A percentile compares a stretch with the other conserved stretches of the same genome.
Conservation (phyloP, 2,797 vertebrate genomes). For the Scolopax bukidnonensis region DNA sequence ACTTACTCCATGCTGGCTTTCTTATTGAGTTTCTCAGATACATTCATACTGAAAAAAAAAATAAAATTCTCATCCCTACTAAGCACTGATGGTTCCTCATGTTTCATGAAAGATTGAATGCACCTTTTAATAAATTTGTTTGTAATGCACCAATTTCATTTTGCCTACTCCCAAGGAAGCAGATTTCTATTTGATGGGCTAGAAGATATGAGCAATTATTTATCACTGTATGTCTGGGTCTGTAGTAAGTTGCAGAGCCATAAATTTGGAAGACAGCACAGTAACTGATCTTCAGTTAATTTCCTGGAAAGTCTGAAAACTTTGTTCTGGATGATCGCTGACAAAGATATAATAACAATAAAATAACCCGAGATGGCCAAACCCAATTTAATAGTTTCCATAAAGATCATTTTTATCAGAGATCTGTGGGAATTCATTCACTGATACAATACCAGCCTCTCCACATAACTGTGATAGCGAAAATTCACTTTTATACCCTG, state of each 20-base stretch:
- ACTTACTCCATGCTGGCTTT: background rate
- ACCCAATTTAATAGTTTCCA: background rate
- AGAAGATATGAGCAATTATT: background rate
- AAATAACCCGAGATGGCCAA: background rate
- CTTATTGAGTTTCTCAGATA: background rate
- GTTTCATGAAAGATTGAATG: background rate
- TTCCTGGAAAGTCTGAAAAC: slow-evolving; percentile 57
- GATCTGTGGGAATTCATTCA: background rate
- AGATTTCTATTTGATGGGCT: slow-evolving; percentile 43
- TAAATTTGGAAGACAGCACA: slow-evolving; percentile 48
- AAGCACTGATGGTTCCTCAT: slow-evolving; percentile 9
- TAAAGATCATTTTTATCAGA: background rate
- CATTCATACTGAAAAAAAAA: background rate
- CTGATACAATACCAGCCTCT: background rate
- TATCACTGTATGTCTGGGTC: background rate
- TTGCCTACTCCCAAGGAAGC: slow-evolving; percentile 17
- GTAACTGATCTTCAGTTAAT: slow-evolving; percentile 40
- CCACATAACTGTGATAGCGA: background rate
- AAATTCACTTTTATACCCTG: background rate
- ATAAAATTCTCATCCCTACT: background rate
- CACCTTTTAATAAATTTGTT: slow-evolving; percentile 57
- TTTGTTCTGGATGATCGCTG: background rate
- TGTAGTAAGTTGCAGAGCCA: slow-evolving; percentile 17
- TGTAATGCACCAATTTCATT: slow-evolving; percentile 35
- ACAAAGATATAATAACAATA: slow-evolving; percentile 40